A percentile compares a stretch with the other conserved stretches of the same genome.
Conservation (phyloP, 2,797 vertebrate species). For the Trachops cirrhosus region DNA sequence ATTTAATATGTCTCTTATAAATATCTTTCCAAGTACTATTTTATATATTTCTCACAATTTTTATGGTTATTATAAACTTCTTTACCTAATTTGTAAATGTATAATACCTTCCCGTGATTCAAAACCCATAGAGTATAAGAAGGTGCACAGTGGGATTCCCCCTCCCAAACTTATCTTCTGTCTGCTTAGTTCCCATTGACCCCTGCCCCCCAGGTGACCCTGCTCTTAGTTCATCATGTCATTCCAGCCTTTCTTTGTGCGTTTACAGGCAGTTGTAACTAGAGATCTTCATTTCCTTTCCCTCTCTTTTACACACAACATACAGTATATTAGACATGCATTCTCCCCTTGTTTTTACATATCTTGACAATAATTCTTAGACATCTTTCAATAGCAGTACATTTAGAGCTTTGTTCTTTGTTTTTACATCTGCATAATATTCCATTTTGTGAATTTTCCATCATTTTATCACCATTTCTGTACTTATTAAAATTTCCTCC, state of each 20-base stretch:
- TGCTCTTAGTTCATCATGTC: not conserved
- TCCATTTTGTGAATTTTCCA: not conserved
- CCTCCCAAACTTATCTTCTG: not conserved
- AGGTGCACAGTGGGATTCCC: not conserved
- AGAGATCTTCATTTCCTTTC: not conserved
- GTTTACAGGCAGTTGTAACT: not conserved
- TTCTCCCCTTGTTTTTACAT: not conserved
- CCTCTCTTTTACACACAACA: not conserved
- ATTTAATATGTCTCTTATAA: not conserved
- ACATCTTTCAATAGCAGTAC: not conserved
- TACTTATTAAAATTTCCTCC: not conserved
- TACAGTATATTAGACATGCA: not conserved
- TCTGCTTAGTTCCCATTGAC: not conserved
- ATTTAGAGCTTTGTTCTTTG: not conserved
- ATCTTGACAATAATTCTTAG: not conserved
- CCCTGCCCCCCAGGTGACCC: not conserved
- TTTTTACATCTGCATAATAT: not conserved
- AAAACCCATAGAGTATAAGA: not conserved
- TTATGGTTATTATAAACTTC: constrained; percentile 17
- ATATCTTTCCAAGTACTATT: not conserved
- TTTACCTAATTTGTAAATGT: not conserved
- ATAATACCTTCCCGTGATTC: not conserved
- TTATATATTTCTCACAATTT: not conserved
- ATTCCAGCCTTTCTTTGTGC: not conserved
- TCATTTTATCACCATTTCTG: not conserved